Conservation (phyloP, 2,797 vertebrate genomes). For the Ibycter americanus region DNA sequence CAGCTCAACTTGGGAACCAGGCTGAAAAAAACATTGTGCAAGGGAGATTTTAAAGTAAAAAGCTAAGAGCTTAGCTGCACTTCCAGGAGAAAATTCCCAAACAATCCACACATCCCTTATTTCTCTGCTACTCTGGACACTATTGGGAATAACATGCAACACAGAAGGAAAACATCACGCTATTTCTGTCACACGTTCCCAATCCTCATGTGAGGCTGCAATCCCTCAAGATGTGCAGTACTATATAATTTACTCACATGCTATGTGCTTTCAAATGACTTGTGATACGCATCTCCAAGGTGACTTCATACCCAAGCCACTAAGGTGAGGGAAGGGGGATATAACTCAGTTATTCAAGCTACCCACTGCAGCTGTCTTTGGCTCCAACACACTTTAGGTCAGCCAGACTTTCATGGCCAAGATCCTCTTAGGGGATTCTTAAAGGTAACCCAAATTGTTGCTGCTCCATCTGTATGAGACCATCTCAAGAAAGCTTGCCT, state of each 20-base stretch:
- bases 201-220: not conserved
- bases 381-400: rapidly evolving
- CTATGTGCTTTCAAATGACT: not conserved
- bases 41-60: not conserved
- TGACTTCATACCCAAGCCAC: not conserved
- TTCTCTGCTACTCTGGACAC: not conserved
- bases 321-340: not conserved
- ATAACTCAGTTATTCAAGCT: not conserved
- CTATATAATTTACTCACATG: not conserved
- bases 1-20: not conserved
- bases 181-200: not conserved
- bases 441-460: not conserved
- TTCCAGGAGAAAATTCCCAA: not conserved
- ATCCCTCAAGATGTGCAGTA: not conserved
- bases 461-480: not conserved
- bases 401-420: not conserved
- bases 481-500: not conserved
- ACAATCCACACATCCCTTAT: not conserved
- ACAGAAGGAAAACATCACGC: not conserved
- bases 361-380: not conserved
- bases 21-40: not conserved
- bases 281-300: not conserved
- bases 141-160: not conserved
- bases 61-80: not conserved
- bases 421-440: not conserved